Conservation (phyloP, 1,140 invertebrate species). For the Dolichoris vasculosae region DNA sequence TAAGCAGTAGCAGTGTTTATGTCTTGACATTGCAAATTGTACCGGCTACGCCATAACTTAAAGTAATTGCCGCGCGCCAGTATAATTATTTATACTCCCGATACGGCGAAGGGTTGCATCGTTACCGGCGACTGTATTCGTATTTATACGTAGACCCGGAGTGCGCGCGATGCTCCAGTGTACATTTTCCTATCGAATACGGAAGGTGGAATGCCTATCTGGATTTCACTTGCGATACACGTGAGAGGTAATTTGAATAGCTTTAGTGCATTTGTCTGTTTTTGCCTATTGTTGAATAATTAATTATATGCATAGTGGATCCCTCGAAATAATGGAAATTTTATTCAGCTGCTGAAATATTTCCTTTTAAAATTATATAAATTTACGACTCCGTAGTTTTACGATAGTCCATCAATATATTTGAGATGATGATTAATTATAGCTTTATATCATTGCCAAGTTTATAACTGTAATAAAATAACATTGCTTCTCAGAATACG, state of each 20-base stretch:
- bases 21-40: slow-evolving; percentile 76
- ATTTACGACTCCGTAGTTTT: not conserved
- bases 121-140: slow-evolving; percentile 41
- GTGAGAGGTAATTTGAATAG: slow-evolving; percentile 39
- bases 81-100: slow-evolving; percentile 75
- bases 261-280: slow-evolving; percentile 42
- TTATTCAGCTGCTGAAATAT: slow-evolving; percentile 7
- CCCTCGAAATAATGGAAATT: slow-evolving; percentile 4
- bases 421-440: slow-evolving; percentile 27
- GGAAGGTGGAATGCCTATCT: slow-evolving; percentile 49
- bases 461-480: slow-evolving; percentile 28
- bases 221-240: slow-evolving; percentile 39
- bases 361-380: slow-evolving; percentile 16
- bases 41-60: slow-evolving; percentile 74
- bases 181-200: slow-evolving; percentile 48
- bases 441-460: slow-evolving; percentile 16
- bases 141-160: slow-evolving; percentile 27
- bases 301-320: not conserved
- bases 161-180: not conserved
- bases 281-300: slow-evolving; percentile 44
- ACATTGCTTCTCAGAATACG: not conserved
- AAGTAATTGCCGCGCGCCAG: slow-evolving; percentile 74
- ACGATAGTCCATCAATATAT: slow-evolving; percentile 9
- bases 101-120: slow-evolving; percentile 64
- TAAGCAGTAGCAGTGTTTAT: slow-evolving; percentile 76